Percentiles rank a stretch among this genome's conserved stretches.
These are phyloP conservation scores for Meta bourneti DNA, from an alignment of 2,888 invertebrate genomes.

Conservation along the genomic window DNA sequence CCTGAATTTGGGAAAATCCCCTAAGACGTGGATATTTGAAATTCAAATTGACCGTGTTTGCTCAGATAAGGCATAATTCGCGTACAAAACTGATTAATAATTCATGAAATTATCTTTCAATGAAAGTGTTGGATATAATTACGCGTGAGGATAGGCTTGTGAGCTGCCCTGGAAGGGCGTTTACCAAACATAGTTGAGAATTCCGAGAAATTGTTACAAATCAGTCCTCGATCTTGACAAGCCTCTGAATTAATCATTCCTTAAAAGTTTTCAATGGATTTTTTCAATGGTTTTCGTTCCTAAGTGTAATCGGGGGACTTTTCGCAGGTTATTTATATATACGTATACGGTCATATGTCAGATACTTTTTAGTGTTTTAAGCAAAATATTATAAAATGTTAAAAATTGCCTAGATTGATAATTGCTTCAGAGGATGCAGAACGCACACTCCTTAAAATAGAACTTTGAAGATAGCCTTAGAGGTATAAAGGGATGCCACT, in stretches of 20 bases:
- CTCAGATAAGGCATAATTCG: background rate
- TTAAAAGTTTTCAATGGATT: background rate
- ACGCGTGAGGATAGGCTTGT: no score
- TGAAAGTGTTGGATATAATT: background rate
- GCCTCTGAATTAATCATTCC: background rate
- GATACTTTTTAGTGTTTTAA: no score
- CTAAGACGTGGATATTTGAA: background rate
- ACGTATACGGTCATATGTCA: no score
- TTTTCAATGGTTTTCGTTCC: no score
- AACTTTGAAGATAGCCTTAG: no score
- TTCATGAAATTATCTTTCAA: background rate
- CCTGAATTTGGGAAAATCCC: background rate
- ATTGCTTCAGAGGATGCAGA: no score
- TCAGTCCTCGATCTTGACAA: background rate
- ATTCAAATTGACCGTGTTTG: background rate
- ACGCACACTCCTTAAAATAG: no score
- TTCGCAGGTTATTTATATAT: no score
- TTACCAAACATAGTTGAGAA: background rate
- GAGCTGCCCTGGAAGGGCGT: background rate
- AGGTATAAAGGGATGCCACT: no score
- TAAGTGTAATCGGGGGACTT: no score
- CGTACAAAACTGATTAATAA: background rate
- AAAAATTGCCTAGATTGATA: no score
- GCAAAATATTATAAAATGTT: no score
- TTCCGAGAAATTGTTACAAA: background rate